Evolutionary conservation across 1,140 invertebrate species (phyloP), one percentile per base, ranked within the genome.

Genomic region (Zaprionus davidi): DNA sequence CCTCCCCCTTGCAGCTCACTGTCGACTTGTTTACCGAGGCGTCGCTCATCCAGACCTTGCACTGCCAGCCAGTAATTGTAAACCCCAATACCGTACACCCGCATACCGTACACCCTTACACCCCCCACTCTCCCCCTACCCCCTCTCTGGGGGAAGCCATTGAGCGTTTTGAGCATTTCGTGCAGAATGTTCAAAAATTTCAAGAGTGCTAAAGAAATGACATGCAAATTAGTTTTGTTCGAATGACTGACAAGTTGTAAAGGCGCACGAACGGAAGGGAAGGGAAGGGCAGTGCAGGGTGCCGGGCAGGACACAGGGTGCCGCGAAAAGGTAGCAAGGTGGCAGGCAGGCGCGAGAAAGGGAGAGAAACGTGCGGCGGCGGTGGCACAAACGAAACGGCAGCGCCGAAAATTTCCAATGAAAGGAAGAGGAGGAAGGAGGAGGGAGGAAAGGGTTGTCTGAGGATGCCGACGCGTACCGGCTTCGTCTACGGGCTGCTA

Each of bases 141-240:
- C 12, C 20, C 46, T 9, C 9, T 2, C 5, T 3, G 20, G 2
- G 2, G 12, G 49, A 60, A 71, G n/a, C 62, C 17, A 44, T 76
- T 73, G 69, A 67, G 72, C 44, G 2, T 31, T 15, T 34, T 17
- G 20, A 62, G 67, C 71, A 70, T 81, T 84, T 88, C 84, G 84
- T 88, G 84, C 84, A 71, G 28, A 73, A 62, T 68, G 63, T 44
- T 71, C 68, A 67, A 72, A 66, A 88, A 75, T 80, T 90, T 90
- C 85, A 85, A 90, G 85, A 80, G 85, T 90, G 79, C 85, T 90
- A 82, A 90, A 90, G 82, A 86, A 90, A 88, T 91, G 88, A 91
- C 88, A 91, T 91, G 88, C 88, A 91, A 91, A 91, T 91, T 91
- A 91, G 88, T 91, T 91, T 91, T 88, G 88, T 91, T 91, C 79